Conservation (phyloP, 2,888 invertebrate species). For the Zaprionus lineosus region DNA sequence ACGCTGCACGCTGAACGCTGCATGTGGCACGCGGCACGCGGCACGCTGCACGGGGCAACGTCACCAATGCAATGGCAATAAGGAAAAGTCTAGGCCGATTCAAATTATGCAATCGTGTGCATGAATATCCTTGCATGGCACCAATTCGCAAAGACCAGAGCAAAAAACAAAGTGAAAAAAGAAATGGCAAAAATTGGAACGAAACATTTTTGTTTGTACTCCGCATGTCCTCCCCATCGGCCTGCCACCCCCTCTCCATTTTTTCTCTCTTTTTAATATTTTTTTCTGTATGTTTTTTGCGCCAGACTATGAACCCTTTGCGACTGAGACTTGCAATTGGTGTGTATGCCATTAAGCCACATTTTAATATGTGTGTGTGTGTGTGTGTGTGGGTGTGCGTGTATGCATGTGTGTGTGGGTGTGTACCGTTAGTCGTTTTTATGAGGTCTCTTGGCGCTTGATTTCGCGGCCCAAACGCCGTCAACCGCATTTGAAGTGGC, state of each 20-base stretch:
- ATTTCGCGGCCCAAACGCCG: conserved; percentile 75
- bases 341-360: conserved; percentile 65
- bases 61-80: too few relatives aligned
- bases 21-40: conserved; percentile 52
- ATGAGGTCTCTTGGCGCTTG: conserved; percentile 78
- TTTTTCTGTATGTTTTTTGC: conserved; percentile 25
- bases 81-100: conserved; percentile 17
- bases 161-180: conserved; percentile 11
- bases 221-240: background rate
- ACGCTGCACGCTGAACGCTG: too few relatives aligned
- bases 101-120: conserved; percentile 69
- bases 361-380: conserved; percentile 65
- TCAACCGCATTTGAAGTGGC: conserved; percentile 78
- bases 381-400: conserved; percentile 43
- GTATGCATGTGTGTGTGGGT: conserved; percentile 50
- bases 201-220: conserved; percentile 60
- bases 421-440: conserved; percentile 71
- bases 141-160: conserved; percentile 47
- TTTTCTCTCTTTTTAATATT: background rate
- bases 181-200: conserved; percentile 44
- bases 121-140: conserved; percentile 49
- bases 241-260: too few relatives aligned
- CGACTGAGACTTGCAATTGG: conserved; percentile 27
- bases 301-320: conserved; percentile 67
- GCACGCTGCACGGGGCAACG: conserved; percentile 33